Percentiles rank a stretch among this genome's conserved stretches.
Conservation (phyloP, 2,113 vertebrate genomes). For the Semnornis frantzii region DNA sequence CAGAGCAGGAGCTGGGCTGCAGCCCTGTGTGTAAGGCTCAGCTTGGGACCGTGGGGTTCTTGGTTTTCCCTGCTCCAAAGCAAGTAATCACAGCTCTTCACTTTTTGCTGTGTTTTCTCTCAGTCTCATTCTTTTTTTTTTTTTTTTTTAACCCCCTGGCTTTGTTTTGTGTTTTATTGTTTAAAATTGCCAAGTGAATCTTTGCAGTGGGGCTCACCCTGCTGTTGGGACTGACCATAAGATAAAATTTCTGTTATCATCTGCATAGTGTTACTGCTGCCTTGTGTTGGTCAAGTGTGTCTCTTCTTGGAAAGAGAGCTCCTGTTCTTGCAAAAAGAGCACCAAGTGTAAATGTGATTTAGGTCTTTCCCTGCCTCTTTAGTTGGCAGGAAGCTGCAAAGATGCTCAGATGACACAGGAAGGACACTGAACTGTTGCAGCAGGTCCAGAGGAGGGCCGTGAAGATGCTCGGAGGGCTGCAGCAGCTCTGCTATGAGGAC, state of each 20-base stretch:
- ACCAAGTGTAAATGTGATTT: not conserved
- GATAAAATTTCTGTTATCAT: not conserved
- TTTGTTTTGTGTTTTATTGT: no score
- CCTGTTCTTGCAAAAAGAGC: not conserved
- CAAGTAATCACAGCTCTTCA: not conserved
- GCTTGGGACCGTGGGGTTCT: not conserved
- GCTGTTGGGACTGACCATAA: not conserved
- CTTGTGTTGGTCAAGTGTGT: not conserved
- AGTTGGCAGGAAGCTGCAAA: not conserved
- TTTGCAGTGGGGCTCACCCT: not conserved
- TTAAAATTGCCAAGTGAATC: no score
- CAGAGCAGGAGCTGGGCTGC: not conserved
- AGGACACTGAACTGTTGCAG: no score
- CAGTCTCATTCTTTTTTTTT: not conserved
- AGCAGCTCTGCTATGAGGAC: no score
- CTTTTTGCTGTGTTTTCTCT: not conserved
- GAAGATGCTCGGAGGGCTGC: no score
- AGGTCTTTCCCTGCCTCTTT: not conserved
- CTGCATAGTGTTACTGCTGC: not conserved
- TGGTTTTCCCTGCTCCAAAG: not conserved
- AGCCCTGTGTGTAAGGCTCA: fast-evolving
- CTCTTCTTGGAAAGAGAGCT: not conserved
- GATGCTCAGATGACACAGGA: not conserved
- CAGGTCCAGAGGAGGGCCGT: no score
- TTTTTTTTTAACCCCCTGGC: no score